Conservation (phyloP, 2,797 vertebrate species). For the Mallotus villosus region DNA sequence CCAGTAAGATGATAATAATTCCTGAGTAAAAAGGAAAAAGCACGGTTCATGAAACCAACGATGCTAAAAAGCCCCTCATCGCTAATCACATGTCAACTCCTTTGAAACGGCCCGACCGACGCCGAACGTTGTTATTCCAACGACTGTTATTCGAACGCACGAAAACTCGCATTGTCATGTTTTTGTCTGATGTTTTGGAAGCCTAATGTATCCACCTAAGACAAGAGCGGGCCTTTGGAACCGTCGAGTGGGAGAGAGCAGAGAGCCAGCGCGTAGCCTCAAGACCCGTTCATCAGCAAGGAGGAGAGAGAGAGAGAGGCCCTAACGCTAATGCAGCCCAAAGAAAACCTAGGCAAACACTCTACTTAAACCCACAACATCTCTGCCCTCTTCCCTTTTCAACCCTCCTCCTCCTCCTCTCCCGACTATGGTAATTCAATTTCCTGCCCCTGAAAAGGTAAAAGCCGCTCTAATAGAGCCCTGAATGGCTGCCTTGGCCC, state of each 20-base stretch:
- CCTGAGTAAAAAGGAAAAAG: neutral
- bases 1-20: neutral
- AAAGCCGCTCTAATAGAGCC: conserved; percentile 53
- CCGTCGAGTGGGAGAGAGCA: conserved; percentile 14
- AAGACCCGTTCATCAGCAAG: conserved; percentile 30
- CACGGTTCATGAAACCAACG: no score
- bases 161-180: no score
- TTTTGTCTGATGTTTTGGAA: no score
- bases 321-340: conserved; percentile 20
- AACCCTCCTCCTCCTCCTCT: conserved; percentile 22
- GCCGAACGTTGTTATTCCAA: no score
- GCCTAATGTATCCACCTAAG: no score
- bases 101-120: no score
- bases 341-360: conserved; percentile 1
- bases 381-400: conserved; percentile 27
- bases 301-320: conserved; percentile 28
- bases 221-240: conserved; percentile 24
- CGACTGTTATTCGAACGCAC: no score
- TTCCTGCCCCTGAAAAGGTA: conserved; percentile 65
- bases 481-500: conserved; percentile 38
- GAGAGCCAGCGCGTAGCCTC: conserved; percentile 5
- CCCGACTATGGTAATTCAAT: conserved; percentile 55
- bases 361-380: conserved; percentile 19
- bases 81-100: no score
- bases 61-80: no score